Evolutionary conservation across 1,140 invertebrate species (phyloP).

Genomic region (Drosophila truncata): DNA sequence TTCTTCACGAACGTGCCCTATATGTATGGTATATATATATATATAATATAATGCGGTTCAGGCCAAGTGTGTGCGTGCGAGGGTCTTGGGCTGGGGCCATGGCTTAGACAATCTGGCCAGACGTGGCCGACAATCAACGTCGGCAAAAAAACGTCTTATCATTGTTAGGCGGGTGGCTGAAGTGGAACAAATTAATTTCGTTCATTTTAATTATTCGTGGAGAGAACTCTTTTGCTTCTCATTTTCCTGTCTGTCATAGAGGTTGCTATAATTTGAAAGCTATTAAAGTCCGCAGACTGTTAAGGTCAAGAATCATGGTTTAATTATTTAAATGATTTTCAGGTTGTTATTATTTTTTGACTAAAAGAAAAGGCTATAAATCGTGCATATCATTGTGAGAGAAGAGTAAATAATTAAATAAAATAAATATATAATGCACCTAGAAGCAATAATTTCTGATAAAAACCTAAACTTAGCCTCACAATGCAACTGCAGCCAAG

Average conservation of each 20-base stretch:
- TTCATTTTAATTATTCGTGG: constrained; percentile 71
- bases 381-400: constrained; percentile 47
- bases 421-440: too few species aligned
- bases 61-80: constrained; percentile 12
- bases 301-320: constrained; percentile 68
- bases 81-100: constrained; percentile 49
- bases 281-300: constrained; percentile 64
- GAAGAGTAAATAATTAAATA: too few species aligned
- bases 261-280: constrained; percentile 69
- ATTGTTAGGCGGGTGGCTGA: constrained; percentile 81
- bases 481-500: constrained; percentile 33
- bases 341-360: neutral
- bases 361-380: constrained; percentile 18
- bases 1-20: constrained; percentile 55
- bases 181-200: constrained; percentile 83
- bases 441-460: too few species aligned
- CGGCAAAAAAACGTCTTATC: constrained; percentile 60
- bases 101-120: constrained; percentile 57
- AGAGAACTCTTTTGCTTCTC: constrained; percentile 12
- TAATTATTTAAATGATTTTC: constrained; percentile 77
- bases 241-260: constrained; percentile 42
- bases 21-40: neutral
- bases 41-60: constrained; percentile 32
- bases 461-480: neutral
- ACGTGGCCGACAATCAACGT: constrained; percentile 46